phyloP scores from a whole-genome alignment of 2,113 vertebrate species.

The Apteryx owenii region DNA sequence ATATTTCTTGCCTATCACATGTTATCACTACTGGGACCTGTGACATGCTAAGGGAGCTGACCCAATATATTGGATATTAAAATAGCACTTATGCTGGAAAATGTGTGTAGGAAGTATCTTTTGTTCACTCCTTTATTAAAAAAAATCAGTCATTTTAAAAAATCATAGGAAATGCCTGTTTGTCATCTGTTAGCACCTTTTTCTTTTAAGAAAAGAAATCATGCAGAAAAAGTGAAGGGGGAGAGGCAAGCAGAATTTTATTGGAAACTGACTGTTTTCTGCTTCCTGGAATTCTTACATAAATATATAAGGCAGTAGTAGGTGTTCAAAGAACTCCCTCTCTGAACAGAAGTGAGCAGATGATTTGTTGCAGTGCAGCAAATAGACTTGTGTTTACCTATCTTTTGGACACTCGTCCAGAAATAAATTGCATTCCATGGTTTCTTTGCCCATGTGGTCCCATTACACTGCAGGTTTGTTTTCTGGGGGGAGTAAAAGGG shows the following conservation, averaged over 20 bases:
- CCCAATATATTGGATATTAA: not conserved
- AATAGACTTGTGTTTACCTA: not conserved
- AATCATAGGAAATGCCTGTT: not conserved
- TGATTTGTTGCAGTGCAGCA: not conserved
- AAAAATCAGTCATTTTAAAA: not conserved
- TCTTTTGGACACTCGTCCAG: not conserved
- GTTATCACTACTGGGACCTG: not conserved
- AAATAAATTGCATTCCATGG: not conserved
- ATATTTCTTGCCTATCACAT: not conserved
- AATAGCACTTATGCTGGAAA: not conserved
- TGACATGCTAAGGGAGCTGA: not conserved
- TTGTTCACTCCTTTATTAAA: not conserved
- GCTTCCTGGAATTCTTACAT: not conserved
- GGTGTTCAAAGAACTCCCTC: not conserved
- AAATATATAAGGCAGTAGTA: not conserved
- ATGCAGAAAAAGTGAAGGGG: fast-evolving
- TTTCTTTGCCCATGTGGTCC: not conserved
- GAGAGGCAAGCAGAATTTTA: not conserved
- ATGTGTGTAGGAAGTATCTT: not conserved
- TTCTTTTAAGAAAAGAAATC: not conserved
- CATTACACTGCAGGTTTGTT: not conserved
- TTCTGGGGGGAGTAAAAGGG: not conserved
- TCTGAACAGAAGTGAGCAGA: not conserved
- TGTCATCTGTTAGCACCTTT: not conserved
- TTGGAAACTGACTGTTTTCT: not conserved